phyloP scores from a whole-genome alignment of 2,888 invertebrate species.

The Agrenia bidenticulata region DNA sequence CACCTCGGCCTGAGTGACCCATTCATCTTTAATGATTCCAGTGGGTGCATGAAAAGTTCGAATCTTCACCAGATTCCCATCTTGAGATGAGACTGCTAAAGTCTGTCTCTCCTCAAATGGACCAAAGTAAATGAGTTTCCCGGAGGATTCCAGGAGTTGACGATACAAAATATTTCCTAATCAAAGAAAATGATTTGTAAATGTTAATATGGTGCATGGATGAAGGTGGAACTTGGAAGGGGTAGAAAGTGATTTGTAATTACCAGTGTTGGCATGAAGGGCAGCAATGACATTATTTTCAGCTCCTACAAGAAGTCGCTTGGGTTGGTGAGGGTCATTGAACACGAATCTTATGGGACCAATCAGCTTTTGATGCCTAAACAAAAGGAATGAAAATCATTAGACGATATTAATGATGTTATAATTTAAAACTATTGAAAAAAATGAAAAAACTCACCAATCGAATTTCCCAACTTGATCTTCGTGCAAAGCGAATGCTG shows the following conservation, averaged over 20 bases:
- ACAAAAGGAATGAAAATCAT: slow-evolving; percentile 43
- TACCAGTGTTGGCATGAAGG: slow-evolving; percentile 75
- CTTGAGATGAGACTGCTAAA: slow-evolving; percentile 66
- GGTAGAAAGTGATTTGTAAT: no score
- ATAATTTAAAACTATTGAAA: no score
- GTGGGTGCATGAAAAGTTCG: slow-evolving; percentile 75
- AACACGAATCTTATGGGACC: slow-evolving; percentile 76
- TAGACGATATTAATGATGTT: no score
- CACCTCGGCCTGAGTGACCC: slow-evolving; percentile 29
- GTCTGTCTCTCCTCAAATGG: slow-evolving; percentile 59
- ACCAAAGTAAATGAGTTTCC: slow-evolving; percentile 40
- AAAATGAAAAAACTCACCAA: no score
- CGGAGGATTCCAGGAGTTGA: slow-evolving; percentile 69
- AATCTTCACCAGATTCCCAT: slow-evolving; percentile 65
- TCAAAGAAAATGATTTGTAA: no score
- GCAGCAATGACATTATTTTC: slow-evolving; percentile 85
- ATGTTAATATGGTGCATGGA: no score
- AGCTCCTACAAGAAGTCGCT: slow-evolving; percentile 76
- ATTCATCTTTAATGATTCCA: slow-evolving; percentile 59
- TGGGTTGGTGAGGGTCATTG: slow-evolving; percentile 70
- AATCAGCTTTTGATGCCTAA: slow-evolving; percentile 78
- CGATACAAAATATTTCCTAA: slow-evolving; percentile 78
- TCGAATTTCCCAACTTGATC: slow-evolving; percentile 52
- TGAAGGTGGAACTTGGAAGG: no score
- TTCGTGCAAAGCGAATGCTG: slow-evolving; percentile 31